These are phyloP conservation scores for Smutsia gigantea DNA, from an alignment of 2,797 vertebrate genomes.

Conservation along the genomic window DNA sequence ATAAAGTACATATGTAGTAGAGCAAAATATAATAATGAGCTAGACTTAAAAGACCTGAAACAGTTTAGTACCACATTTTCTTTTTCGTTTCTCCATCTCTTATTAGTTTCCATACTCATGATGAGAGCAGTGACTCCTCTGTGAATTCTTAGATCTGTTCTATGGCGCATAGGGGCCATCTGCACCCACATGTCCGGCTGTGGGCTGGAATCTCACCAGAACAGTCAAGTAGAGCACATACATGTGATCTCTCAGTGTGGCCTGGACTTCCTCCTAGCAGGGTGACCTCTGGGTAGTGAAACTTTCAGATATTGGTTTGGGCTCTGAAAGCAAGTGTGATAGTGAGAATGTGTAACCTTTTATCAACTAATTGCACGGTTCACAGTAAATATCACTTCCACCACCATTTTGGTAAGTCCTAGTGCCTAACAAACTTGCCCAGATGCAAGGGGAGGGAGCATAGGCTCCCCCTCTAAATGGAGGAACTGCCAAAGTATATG, in stretches of 20 bases:
- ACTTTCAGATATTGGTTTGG: background rate
- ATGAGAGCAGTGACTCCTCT: background rate
- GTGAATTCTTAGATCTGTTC: background rate
- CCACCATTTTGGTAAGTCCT: background rate
- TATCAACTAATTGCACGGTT: background rate
- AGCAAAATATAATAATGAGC: background rate
- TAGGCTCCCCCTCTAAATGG: background rate
- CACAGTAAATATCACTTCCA: background rate
- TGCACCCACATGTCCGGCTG: background rate
- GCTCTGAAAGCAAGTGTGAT: background rate
- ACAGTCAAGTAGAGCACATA: background rate
- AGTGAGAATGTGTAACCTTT: background rate
- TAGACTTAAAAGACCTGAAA: background rate
- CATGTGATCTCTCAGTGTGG: background rate
- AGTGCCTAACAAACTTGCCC: background rate
- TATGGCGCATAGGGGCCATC: background rate
- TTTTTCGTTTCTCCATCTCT: background rate
- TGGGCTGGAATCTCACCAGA: background rate
- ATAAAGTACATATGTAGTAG: background rate
- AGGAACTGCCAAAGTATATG: background rate
- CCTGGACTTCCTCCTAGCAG: background rate
- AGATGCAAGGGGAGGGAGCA: background rate
- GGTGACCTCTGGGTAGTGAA: background rate
- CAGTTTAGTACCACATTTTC: background rate
- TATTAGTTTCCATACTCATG: background rate